Percentiles rank a stretch among this genome's conserved stretches.
Evolutionary conservation across 2,113 vertebrate genomes (phyloP).

Genomic region (Brienomyrus brachyistius): DNA sequence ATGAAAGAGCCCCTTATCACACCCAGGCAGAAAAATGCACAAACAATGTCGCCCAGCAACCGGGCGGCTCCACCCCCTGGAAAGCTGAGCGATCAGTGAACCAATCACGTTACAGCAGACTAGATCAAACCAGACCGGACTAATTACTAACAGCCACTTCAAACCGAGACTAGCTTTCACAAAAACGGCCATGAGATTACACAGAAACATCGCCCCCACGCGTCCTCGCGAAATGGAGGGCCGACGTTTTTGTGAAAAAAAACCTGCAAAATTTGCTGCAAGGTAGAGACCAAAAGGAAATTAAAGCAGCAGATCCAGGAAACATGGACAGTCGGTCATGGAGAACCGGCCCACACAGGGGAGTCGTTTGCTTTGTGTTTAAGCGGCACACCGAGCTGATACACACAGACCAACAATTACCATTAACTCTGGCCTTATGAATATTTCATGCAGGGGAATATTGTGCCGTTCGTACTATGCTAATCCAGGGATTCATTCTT

Average conservation of each 20-base stretch:
- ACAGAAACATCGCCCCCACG: not conserved
- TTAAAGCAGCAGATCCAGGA: not conserved
- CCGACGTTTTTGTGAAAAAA: not conserved
- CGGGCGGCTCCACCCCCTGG: not conserved
- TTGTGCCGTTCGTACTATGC: not conserved
- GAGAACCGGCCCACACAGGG: not conserved
- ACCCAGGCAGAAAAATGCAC: not conserved
- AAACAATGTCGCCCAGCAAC: not conserved
- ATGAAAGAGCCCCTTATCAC: not conserved
- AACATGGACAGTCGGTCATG: not conserved
- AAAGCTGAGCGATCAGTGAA: not conserved
- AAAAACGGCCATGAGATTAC: not conserved
- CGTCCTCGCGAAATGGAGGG: not conserved
- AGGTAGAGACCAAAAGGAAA: not conserved
- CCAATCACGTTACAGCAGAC: not conserved
- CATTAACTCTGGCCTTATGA: not conserved
- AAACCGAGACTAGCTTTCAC: not conserved
- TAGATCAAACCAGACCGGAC: not conserved
- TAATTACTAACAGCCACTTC: not conserved
- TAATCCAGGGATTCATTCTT: not conserved
- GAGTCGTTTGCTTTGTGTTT: not conserved
- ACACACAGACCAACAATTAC: not conserved
- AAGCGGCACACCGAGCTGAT: not conserved
- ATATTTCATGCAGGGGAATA: not conserved
- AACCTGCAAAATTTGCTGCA: not conserved